Conservation (phyloP, 2,888 invertebrate species). For the Caenorhabditis zanzibari region DNA sequence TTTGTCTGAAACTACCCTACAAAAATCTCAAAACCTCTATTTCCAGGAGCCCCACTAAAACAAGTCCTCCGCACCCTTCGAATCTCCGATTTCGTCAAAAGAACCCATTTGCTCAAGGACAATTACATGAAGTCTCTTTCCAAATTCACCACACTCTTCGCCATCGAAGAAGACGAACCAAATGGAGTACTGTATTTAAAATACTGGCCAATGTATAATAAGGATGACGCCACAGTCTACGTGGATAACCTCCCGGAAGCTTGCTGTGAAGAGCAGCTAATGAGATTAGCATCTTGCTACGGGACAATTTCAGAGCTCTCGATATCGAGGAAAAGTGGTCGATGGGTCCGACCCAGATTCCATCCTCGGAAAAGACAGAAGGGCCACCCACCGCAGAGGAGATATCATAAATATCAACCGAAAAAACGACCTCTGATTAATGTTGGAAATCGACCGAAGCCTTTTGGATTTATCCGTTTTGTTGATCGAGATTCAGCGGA, state of each 20-base stretch:
- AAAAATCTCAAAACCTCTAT: neutral
- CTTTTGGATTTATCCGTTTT: slow-evolving; percentile 60
- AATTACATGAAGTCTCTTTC: slow-evolving; percentile 39
- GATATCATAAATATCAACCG: slow-evolving; percentile 1
- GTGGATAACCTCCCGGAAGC: slow-evolving; percentile 63
- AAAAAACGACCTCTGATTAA: slow-evolving; percentile 40
- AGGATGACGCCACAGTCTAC: slow-evolving; percentile 52
- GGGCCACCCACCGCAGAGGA: neutral
- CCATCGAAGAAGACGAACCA: slow-evolving; percentile 58
- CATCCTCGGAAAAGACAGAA: slow-evolving; percentile 9
- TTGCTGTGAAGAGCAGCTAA: slow-evolving; percentile 43
- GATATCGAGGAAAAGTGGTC: neutral
- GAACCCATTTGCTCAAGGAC: slow-evolving; percentile 37
- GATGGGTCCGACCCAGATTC: slow-evolving; percentile 28
- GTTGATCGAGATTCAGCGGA: slow-evolving; percentile 45
- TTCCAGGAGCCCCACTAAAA: slow-evolving; percentile 48
- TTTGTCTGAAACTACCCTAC: too few species aligned
- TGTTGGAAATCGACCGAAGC: slow-evolving; percentile 48
- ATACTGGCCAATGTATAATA: slow-evolving; percentile 52
- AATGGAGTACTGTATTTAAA: slow-evolving; percentile 35
- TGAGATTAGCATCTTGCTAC: slow-evolving; percentile 42
- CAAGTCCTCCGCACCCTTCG: slow-evolving; percentile 36
- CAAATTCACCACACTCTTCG: slow-evolving; percentile 38
- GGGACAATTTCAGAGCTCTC: slow-evolving; percentile 46
- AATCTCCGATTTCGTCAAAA: slow-evolving; percentile 44